Evolutionary conservation across 2,888 invertebrate genomes (phyloP).

Genomic region (Papilio elwesi): DNA sequence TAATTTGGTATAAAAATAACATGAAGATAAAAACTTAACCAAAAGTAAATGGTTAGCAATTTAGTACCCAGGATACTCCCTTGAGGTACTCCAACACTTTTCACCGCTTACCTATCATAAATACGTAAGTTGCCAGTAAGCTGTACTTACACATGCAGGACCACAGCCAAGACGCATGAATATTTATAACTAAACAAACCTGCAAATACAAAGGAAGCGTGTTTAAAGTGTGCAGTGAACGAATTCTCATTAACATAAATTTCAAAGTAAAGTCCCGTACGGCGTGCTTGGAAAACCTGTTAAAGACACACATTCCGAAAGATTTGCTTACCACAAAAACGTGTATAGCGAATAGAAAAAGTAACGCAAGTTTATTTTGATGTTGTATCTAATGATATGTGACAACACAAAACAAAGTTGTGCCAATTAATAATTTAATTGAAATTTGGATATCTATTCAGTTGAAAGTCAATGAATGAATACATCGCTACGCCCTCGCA

Average conservation of each 20-base stretch:
- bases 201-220: constrained; percentile 34
- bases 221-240: constrained; percentile 29
- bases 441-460: too few relatives aligned
- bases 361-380: too few relatives aligned
- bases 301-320: background rate
- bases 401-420: too few relatives aligned
- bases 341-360: too few relatives aligned
- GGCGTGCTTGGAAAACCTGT: background rate
- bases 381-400: too few relatives aligned
- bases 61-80: background rate
- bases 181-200: constrained; percentile 34
- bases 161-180: constrained; percentile 21
- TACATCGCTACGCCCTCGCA: too few relatives aligned
- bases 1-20: too few relatives aligned
- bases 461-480: too few relatives aligned
- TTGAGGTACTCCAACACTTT: background rate
- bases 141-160: constrained; percentile 22
- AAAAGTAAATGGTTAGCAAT: background rate
- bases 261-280: background rate
- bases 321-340: background rate
- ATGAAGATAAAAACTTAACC: too few relatives aligned
- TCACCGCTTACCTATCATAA: background rate
- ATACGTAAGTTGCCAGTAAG: constrained; percentile 6
- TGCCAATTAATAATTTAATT: too few relatives aligned
- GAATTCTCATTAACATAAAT: constrained; percentile 33